These are phyloP conservation scores for Martes flavigula DNA, from an alignment of 2,797 vertebrate genomes.

Conservation along the genomic window DNA sequence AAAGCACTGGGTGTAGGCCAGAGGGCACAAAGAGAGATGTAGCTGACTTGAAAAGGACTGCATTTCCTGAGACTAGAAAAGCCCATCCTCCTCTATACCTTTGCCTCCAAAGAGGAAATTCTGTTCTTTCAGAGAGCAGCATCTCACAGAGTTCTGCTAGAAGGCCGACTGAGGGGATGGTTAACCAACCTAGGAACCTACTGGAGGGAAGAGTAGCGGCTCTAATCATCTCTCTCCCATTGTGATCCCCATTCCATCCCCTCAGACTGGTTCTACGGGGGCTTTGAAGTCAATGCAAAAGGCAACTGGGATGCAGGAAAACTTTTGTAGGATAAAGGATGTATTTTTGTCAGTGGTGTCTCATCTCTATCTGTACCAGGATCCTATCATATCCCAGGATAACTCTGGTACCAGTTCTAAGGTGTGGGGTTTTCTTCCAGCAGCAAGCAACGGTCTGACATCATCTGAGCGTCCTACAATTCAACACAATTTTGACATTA, in stretches of 20 bases:
- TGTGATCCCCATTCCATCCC: too few species aligned
- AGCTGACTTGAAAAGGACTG: slow-evolving; percentile 76
- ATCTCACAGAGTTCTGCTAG: not conserved
- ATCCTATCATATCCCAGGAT: too few species aligned
- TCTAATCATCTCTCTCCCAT: not conserved
- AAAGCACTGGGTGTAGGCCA: slow-evolving; percentile 75
- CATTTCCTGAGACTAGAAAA: slow-evolving; percentile 69
- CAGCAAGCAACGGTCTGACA: not conserved
- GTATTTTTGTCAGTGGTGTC: not conserved
- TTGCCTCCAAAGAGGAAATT: slow-evolving; percentile 47
- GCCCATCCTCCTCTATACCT: not conserved
- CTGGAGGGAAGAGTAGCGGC: not conserved
- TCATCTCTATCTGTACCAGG: not conserved
- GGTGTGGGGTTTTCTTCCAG: too few species aligned
- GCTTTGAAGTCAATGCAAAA: not conserved
- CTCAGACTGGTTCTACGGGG: too few species aligned
- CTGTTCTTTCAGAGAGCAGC: not conserved
- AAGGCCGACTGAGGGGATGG: not conserved
- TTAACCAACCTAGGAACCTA: not conserved
- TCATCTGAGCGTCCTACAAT: not conserved
- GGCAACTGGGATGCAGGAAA: not conserved
- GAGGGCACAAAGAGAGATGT: slow-evolving; percentile 74
- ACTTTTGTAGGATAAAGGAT: not conserved
- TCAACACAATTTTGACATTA: not conserved
- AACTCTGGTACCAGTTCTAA: not conserved